Evolutionary conservation across 2,888 invertebrate species (phyloP).

Genomic region (Coelogynopora nodosa): DNA sequence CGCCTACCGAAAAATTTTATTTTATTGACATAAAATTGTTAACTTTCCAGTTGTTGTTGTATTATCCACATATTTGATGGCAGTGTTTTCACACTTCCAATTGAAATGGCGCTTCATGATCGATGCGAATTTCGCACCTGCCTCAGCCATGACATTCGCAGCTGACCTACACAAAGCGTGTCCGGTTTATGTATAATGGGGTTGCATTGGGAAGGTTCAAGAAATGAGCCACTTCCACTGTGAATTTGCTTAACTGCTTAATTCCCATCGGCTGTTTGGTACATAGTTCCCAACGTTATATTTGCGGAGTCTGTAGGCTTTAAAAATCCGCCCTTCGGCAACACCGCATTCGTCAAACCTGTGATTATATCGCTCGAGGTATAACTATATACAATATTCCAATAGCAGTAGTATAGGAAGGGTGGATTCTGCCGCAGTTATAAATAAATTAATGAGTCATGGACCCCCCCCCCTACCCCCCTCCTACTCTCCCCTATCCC

Average conservation of each 20-base stretch:
- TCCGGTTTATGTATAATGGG: background rate
- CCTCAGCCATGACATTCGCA: background rate
- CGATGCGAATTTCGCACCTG: background rate
- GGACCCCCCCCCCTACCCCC: too few relatives aligned
- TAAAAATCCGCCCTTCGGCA: constrained; percentile 11
- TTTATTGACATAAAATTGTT: background rate
- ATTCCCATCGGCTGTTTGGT: constrained; percentile 13
- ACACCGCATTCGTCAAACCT: constrained; percentile 25
- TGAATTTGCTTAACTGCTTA: background rate
- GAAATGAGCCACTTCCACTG: background rate
- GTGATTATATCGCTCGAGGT: constrained; percentile 19
- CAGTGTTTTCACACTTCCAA: background rate
- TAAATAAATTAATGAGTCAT: too few relatives aligned
- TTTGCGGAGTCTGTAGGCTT: background rate
- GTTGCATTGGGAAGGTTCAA: background rate
- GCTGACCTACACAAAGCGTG: background rate
- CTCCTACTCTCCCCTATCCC: too few relatives aligned
- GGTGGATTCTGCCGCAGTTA: too few relatives aligned
- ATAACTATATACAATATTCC: constrained; percentile 8
- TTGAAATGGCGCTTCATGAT: background rate
- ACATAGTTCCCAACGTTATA: background rate
- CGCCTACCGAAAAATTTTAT: background rate
- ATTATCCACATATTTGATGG: background rate
- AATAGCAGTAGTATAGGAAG: too few relatives aligned
- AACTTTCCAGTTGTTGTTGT: background rate